Conservation (phyloP, 2,888 invertebrate genomes). For the Caenorhabditis macrosperma region DNA sequence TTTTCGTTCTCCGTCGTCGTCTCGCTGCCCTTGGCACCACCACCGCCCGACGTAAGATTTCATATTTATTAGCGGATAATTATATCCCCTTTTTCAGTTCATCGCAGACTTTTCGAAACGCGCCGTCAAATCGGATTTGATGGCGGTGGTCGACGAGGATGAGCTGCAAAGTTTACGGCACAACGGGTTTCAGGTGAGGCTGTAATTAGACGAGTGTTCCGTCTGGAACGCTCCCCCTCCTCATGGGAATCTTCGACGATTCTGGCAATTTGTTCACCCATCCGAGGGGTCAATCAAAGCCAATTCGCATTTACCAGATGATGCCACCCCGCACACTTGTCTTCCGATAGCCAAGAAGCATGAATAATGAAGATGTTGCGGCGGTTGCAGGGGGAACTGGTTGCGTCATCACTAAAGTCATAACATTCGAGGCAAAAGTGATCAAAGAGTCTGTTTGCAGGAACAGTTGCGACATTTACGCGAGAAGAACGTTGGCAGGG, state of each 20-base stretch:
- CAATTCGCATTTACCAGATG: conserved; percentile 14
- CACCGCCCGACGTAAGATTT: conserved; percentile 46
- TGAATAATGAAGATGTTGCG: conserved; percentile 42
- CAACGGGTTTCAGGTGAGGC: conserved; percentile 41
- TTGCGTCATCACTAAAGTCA: conserved; percentile 39
- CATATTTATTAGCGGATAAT: background rate
- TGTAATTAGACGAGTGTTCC: background rate
- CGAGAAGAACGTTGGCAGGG: conserved; percentile 38
- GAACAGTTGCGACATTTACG: conserved; percentile 43
- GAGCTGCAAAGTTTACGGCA: conserved; percentile 54
- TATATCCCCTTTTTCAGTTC: conserved; percentile 22
- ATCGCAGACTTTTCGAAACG: conserved; percentile 45
- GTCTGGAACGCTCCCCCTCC: background rate
- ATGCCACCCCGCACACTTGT: conserved; percentile 9
- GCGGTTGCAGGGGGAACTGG: conserved; percentile 43
- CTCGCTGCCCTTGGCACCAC: conserved; percentile 41
- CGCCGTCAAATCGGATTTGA: conserved; percentile 32
- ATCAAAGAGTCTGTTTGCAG: conserved; percentile 40
- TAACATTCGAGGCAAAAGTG: conserved; percentile 25
- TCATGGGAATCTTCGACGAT: background rate
- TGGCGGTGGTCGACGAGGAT: conserved; percentile 46
- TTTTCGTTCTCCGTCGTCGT: conserved; percentile 15
- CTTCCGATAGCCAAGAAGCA: conserved; percentile 39
- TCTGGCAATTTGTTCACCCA: conserved; percentile 39
- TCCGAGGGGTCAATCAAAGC: conserved; percentile 44